A percentile compares a stretch with the other conserved stretches of the same genome.
Evolutionary conservation across 2,888 invertebrate genomes (phyloP).

Genomic region (Tetrapedia diversipes): DNA sequence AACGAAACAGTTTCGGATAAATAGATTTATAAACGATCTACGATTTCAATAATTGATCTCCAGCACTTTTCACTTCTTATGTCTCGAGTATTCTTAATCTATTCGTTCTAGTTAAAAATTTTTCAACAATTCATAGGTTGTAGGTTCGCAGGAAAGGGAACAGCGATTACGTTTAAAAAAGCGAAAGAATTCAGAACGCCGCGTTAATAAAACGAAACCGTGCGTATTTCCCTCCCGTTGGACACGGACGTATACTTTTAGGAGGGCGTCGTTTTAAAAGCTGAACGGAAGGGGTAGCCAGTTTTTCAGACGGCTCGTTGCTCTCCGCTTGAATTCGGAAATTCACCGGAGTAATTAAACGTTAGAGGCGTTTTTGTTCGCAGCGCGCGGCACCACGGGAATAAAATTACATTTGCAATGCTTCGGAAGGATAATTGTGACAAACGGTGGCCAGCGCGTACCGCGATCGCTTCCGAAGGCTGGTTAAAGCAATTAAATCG

Average conservation of each 20-base stretch:
- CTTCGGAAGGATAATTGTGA: neutral
- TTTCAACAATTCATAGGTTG: too few species aligned
- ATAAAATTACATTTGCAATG: conserved; percentile 14
- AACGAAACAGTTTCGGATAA: too few species aligned
- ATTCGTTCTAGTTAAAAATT: too few species aligned
- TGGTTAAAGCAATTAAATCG: neutral
- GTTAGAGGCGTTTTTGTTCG: neutral
- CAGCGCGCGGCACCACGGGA: neutral
- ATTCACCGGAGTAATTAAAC: conserved; percentile 34
- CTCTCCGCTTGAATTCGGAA: neutral
- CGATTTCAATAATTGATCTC: too few species aligned
- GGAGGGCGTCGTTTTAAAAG: conserved; percentile 19
- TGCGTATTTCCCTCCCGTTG: conserved; percentile 13
- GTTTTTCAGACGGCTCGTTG: conserved; percentile 23
- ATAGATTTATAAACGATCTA: too few species aligned
- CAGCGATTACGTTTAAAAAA: too few species aligned
- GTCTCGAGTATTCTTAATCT: too few species aligned
- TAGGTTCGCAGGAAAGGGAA: too few species aligned
- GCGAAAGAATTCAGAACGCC: too few species aligned
- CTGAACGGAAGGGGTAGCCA: neutral
- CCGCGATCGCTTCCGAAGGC: neutral
- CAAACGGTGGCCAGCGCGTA: too few species aligned
- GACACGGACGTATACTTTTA: conserved; percentile 17
- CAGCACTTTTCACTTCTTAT: too few species aligned
- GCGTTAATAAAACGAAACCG: too few species aligned